Evolutionary conservation across 2,888 invertebrate genomes (phyloP).

Genomic region (Rhagonycha fulva): DNA sequence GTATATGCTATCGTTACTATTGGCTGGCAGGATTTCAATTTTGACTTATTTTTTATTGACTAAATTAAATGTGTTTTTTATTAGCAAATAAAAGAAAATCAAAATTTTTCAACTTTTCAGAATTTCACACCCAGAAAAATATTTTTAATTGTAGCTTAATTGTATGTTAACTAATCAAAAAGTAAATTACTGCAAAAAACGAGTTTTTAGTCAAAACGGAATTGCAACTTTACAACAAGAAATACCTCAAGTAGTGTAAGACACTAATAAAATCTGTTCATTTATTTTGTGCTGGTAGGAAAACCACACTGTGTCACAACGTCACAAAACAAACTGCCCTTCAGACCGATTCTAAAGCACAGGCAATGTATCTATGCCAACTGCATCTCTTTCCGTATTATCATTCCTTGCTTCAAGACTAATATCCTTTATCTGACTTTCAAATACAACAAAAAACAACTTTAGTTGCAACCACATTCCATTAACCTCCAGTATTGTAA

Average conservation of each 20-base stretch:
- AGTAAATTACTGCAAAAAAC: no score
- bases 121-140: neutral
- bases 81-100: neutral
- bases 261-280: slow-evolving; percentile 7
- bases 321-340: slow-evolving; percentile 10
- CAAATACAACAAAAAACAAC: neutral
- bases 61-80: neutral
- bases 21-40: neutral
- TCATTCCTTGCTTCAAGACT: neutral
- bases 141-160: neutral
- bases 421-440: neutral
- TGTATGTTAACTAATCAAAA: no score
- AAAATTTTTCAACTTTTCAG: neutral
- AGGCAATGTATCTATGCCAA: slow-evolving; percentile 11
- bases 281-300: slow-evolving; percentile 5
- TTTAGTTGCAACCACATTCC: neutral
- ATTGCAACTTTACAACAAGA: neutral
- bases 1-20: neutral
- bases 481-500: neutral
- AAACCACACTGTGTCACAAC: slow-evolving; percentile 6
- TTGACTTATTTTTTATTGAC: neutral
- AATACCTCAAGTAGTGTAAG: neutral
- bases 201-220: neutral
- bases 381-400: neutral
- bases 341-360: slow-evolving; percentile 8